Percentiles rank a stretch among this genome's conserved stretches.
These are phyloP conservation scores for Oopsacas minuta DNA, from an alignment of 37 sponge, comb jelly and placozoan genomes.

Conservation along the genomic window DNA sequence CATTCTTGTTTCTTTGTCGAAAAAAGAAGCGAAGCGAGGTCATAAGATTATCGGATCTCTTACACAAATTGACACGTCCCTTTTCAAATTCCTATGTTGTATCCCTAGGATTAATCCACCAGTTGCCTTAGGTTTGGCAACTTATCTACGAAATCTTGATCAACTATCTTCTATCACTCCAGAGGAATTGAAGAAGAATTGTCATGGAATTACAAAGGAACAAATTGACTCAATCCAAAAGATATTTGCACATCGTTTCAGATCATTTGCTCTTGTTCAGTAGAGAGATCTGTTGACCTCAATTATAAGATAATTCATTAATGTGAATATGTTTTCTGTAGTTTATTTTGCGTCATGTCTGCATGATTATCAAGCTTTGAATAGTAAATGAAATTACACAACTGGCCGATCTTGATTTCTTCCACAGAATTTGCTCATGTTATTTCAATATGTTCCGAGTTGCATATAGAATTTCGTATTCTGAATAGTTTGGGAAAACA, in stretches of 20 bases:
- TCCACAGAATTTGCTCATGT: too few relatives aligned
- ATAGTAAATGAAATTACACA: too few relatives aligned
- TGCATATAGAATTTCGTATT: too few relatives aligned
- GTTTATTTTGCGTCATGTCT: neutral
- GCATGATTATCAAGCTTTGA: too few relatives aligned
- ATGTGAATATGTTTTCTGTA: neutral
- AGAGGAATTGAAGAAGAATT: neutral
- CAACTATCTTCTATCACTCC: neutral
- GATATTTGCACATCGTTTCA: neutral
- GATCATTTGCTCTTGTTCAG: neutral
- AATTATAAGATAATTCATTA: neutral
- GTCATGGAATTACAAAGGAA: neutral
- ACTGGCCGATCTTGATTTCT: too few relatives aligned
- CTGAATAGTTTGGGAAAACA: too few relatives aligned
- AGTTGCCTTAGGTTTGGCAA: neutral
- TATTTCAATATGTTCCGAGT: too few relatives aligned
- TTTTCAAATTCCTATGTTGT: neutral
- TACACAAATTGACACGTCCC: neutral
- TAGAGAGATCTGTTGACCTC: neutral
- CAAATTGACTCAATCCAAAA: neutral
- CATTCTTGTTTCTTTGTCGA: conserved; percentile 3
- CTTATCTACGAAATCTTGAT: neutral
- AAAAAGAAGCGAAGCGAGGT: neutral
- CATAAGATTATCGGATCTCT: neutral
- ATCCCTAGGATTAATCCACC: neutral